Evolutionary conservation across 2,113 vertebrate species (phyloP).

Genomic region (Phalacrocorax brasilianus): DNA sequence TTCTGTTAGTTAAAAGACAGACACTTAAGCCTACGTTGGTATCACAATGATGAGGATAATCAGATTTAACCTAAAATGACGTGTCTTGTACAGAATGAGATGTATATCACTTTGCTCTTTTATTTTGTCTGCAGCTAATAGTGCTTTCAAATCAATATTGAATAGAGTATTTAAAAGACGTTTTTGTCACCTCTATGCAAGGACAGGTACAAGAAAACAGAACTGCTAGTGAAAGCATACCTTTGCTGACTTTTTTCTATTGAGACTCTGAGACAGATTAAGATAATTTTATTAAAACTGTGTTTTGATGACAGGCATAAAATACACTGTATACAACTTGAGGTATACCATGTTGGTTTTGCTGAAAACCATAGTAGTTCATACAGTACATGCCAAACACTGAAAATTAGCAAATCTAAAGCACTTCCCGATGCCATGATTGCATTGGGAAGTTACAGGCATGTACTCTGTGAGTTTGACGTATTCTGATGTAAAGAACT

Average conservation of each 20-base stretch:
- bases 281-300: background rate
- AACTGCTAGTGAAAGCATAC: background rate
- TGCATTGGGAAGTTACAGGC: background rate
- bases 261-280: background rate
- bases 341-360: background rate
- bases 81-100: background rate
- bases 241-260: background rate
- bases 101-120: background rate
- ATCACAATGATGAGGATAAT: background rate
- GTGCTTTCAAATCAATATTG: background rate
- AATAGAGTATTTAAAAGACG: background rate
- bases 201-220: background rate
- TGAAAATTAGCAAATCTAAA: background rate
- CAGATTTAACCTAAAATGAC: background rate
- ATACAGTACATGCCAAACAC: background rate
- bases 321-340: rapidly evolving
- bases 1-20: background rate
- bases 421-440: background rate
- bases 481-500: background rate
- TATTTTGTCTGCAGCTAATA: background rate
- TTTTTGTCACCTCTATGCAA: background rate
- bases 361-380: background rate
- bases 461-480: background rate
- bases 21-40: background rate
- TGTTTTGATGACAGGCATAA: background rate